phyloP scores from a whole-genome alignment of 2,888 invertebrate genomes.

The Brachyopa scutellaris region DNA sequence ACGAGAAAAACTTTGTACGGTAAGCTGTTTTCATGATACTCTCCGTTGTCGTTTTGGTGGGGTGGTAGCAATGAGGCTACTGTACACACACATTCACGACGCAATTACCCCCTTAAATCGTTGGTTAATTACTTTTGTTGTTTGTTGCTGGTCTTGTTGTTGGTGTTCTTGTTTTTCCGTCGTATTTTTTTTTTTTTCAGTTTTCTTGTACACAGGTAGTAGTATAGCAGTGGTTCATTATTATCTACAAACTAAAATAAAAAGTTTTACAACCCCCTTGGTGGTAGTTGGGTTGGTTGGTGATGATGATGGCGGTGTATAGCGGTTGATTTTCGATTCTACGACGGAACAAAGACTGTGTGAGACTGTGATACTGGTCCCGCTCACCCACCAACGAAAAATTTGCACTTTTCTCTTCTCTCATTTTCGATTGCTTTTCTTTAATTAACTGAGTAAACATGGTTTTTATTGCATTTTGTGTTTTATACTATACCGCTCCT shows the following conservation, averaged over 20 bases:
- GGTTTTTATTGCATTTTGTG: constrained; percentile 44
- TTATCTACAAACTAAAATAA: constrained; percentile 63
- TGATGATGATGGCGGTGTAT: constrained; percentile 16
- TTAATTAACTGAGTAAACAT: constrained; percentile 65
- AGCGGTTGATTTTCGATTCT: constrained; percentile 11
- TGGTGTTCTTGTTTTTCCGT: constrained; percentile 29
- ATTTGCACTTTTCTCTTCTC: constrained; percentile 28
- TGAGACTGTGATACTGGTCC: too few relatives aligned
- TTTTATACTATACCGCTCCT: too few relatives aligned
- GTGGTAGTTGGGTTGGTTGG: background rate
- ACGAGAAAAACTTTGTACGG: constrained; percentile 58
- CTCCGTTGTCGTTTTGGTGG: constrained; percentile 40
- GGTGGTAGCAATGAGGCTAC: constrained; percentile 1
- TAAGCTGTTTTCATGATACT: constrained; percentile 63
- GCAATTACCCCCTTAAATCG: constrained; percentile 72
- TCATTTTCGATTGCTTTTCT: constrained; percentile 55
- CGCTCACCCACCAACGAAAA: background rate
- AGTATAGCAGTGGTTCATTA: constrained; percentile 45
- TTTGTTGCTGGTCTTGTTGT: constrained; percentile 54
- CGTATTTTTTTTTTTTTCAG: constrained; percentile 6
- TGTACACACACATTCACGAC: constrained; percentile 42
- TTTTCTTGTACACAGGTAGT: constrained; percentile 34
- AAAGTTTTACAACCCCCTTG: constrained; percentile 50
- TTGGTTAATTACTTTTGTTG: constrained; percentile 72
- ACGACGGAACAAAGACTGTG: constrained; percentile 6